Base-by-base conservation (phyloP, 2,888 invertebrate genomes). In the Drosophila nr. medialis region DNA sequence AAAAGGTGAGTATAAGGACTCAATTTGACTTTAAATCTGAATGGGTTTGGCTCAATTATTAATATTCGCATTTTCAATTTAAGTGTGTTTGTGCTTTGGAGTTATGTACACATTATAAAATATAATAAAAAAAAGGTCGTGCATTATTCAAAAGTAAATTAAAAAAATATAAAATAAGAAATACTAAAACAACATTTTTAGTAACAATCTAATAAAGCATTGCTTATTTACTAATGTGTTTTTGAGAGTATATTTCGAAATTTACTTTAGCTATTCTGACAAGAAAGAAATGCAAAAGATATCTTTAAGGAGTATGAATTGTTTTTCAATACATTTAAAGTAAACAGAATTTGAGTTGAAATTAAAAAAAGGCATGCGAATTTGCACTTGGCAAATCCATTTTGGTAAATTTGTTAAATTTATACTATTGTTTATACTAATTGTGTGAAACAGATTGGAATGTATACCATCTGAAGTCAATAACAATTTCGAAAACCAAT, bases 1-100 rank as follows among this genome's bases (percentile, higher is more conserved):
- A 51, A 54, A 65, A 64, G 50, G 76, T 76, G n/a, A 72, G 72
- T 76, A 32, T 18, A 15, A 21, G 38, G 5, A 34, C 21, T 2
- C 7, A 61, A 24, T 27, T 38, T 38, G 21, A 5, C 5, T 38
- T 61, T 21, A 38, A 53, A 21, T 24, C 7, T 30, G 13, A 24
- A 30, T 30, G 8, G 18, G 5, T 18, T 0, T 8, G 27, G 11
- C 55, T 30, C 29, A 40, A 40, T 56, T 21, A 21, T 56, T 21
- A 21, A 21, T 15, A 38, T 6, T 24, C 15, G 24, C 21, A 38
- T 53, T 10, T 15, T 21, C 24, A 61, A 61, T 42, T 56, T 10
- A 15, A 24, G 30, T 30, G 49, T 27, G 34, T 34, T 32, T 18
- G 15, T 24, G 3, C 27, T 8, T 54, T n/a, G 10, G 18, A 27